Evolutionary conservation across 2,888 invertebrate species (phyloP).

Genomic region (Rotaria magnacalcarata): DNA sequence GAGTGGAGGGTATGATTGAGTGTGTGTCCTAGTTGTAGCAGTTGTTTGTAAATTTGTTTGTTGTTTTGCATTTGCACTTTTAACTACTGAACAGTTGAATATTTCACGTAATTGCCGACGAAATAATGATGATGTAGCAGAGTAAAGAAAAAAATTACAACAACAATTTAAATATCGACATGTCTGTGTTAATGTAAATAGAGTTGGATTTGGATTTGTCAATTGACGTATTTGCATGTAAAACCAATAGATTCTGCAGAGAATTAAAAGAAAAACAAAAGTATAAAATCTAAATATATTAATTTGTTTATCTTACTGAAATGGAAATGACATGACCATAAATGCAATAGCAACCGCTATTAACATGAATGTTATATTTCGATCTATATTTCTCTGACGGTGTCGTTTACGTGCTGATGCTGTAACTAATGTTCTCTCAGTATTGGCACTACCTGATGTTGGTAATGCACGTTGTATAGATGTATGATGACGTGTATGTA

Average conservation of each 20-base stretch:
- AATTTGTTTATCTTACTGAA: not conserved
- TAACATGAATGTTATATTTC: conserved; percentile 36
- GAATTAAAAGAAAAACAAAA: not conserved
- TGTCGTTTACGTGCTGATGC: conserved; percentile 2
- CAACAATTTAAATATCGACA: conserved; percentile 24
- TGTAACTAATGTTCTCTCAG: not conserved
- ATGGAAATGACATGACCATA: conserved; percentile 23
- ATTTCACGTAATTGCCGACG: conserved; percentile 32
- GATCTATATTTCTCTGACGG: conserved; percentile 11
- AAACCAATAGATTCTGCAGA: conserved; percentile 25
- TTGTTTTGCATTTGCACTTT: not conserved
- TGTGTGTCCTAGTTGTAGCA: not conserved
- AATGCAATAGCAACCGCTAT: conserved; percentile 28
- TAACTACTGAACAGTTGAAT: not conserved
- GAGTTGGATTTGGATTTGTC: not conserved
- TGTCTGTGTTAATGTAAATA: conserved; percentile 32
- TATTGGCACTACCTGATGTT: not conserved
- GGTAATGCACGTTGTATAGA: not conserved
- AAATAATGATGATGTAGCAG: conserved; percentile 25
- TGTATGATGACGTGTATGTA: not conserved
- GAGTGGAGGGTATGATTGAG: not conserved
- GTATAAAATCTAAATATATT: no score
- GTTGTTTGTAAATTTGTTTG: not conserved
- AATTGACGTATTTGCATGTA: conserved; percentile 10
- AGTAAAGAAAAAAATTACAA: conserved; percentile 19